Evolutionary conservation across 2,888 invertebrate species (phyloP), one percentile per base, ranked within the genome.

Genomic region (Oligia latruncula): DNA sequence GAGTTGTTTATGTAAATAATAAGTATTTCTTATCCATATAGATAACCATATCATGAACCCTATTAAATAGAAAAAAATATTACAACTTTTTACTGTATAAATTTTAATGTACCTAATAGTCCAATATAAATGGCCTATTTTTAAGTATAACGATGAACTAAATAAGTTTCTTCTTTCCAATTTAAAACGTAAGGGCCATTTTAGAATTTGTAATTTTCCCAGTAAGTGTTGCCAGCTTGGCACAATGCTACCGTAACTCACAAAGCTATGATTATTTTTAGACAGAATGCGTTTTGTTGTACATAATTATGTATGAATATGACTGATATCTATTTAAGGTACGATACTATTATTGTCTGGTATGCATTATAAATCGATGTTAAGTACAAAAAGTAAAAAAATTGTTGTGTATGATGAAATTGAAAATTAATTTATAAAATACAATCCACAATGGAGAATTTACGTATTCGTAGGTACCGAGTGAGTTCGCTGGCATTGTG

Each of bases 41-140:
- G 76, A 82, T 88, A 89, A 91, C 83, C 90, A 90, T 90, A 90
- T 91, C 90, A 90, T 86, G 88, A 88, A 85, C 81, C 82, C 82
- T 88, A 89, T 87, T 84, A 85, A 83, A 84, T 85, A 87, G 86
- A 87, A 83, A 77, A 62, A 77, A 84, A 86, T 73, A 87, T 81
- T 87, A 82, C 82, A 83, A 86, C 85, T 87, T 89, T 89, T 85
- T 86, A 89, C 81, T 85, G 88, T 88, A 78, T 83, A 78, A 80
- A 77, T 77, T 77, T 78, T 84, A 68, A 84, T 68, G 55, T 83
- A 81, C 67, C 84, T 89, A 89, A 82, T 84, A 81, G 78, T 81
- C 79, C 71, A 80, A 84, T 85, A 80, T 89, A 83, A 85, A 87
- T 82, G 86, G 89, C 89, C 87, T 87, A 85, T 75, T 66, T 85